Percentiles rank a stretch among this genome's conserved stretches.
phyloP scores from a whole-genome alignment of 35 echinoderm and acorn worm genomes.

The Lytechinus variegatus region DNA sequence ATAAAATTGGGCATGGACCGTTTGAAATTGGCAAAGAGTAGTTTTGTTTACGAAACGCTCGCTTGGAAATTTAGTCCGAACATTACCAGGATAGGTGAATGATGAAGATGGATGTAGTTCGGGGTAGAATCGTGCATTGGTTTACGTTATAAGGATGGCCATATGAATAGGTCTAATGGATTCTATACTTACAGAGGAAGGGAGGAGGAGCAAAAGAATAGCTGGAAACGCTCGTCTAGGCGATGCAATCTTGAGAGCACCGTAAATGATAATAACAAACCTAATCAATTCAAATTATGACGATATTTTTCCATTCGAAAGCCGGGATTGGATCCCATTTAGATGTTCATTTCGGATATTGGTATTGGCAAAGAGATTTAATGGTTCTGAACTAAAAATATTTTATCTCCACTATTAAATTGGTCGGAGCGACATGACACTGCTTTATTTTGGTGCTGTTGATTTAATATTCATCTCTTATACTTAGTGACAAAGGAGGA shows the following conservation, averaged over 20 bases:
- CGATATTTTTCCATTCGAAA: not conserved
- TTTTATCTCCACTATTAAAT: not conserved
- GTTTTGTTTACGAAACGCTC: constrained; percentile 18
- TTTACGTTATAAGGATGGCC: not conserved
- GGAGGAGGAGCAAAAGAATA: not conserved
- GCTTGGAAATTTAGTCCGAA: not conserved
- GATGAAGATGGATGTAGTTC: not conserved
- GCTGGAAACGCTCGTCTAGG: not conserved
- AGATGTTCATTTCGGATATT: constrained; percentile 3
- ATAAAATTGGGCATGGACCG: not conserved
- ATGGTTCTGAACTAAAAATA: not conserved
- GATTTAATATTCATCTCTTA: not conserved
- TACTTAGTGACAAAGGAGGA: not conserved
- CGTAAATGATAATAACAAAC: not conserved
- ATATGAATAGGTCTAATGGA: not conserved
- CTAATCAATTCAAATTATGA: constrained; percentile 15
- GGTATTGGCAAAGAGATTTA: not conserved
- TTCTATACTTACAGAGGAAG: not conserved
- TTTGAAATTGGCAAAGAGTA: not conserved
- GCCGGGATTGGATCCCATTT: not conserved
- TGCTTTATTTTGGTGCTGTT: not conserved
- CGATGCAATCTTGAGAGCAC: not conserved
- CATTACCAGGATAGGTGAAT: constrained; percentile 19
- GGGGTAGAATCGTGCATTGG: not conserved
- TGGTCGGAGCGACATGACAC: not conserved